Conservation (phyloP, 1,140 invertebrate genomes). For the Lepidurus couesii region DNA sequence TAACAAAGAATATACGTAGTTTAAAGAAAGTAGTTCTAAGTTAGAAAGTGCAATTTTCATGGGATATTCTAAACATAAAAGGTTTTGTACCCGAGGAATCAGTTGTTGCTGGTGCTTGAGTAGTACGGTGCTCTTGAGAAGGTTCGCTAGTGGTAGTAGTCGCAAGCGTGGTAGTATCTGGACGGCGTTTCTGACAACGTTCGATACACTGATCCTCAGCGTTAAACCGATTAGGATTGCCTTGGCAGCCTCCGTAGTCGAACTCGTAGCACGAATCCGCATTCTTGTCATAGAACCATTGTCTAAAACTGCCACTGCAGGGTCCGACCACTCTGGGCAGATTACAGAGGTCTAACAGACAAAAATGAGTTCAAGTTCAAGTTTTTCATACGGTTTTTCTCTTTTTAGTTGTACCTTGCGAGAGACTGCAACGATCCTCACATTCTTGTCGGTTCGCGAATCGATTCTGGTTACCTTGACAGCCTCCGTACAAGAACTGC, state of each 20-base stretch:
- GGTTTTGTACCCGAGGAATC: background rate
- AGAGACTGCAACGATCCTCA: constrained; percentile 62
- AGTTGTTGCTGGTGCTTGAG: constrained; percentile 7
- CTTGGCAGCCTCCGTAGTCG: constrained; percentile 61
- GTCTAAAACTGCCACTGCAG: constrained; percentile 58
- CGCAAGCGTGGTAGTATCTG: constrained; percentile 18
- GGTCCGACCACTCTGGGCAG: constrained; percentile 66
- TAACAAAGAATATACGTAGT: background rate
- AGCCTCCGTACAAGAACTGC: constrained; percentile 75
- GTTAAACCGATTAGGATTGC: constrained; percentile 62
- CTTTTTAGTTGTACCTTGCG: constrained; percentile 54
- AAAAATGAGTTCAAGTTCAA: background rate
- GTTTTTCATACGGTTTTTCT: background rate
- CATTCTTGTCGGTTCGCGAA: constrained; percentile 72
- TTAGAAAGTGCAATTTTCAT: background rate
- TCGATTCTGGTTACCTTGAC: constrained; percentile 78
- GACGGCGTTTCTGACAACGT: constrained; percentile 35
- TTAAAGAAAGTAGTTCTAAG: background rate
- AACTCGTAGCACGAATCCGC: constrained; percentile 61
- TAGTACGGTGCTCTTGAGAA: constrained; percentile 24
- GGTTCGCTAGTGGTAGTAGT: constrained; percentile 5
- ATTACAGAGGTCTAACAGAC: constrained; percentile 57
- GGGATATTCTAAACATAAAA: constrained; percentile 35
- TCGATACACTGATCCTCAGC: constrained; percentile 48
- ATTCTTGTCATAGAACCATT: constrained; percentile 67